A percentile compares a stretch with the other conserved stretches of the same genome.
Conservation (phyloP, 2,888 invertebrate species). For the Coecobrya sp. region DNA sequence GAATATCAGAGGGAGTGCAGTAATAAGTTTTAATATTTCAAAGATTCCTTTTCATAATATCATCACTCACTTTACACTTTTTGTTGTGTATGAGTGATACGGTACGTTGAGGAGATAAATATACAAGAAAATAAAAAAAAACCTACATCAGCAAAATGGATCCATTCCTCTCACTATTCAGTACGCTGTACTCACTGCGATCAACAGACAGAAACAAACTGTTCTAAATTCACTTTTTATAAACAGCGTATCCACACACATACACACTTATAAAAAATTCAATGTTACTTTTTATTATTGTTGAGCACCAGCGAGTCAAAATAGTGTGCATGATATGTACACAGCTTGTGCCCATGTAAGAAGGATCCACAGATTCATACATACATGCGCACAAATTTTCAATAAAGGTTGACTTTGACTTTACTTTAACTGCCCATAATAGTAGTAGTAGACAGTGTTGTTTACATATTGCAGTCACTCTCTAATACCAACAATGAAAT, state of each 20-base stretch:
- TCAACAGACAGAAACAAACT: conserved; percentile 68
- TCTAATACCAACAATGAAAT: conserved; percentile 44
- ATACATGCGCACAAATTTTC: conserved; percentile 28
- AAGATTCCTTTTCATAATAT: conserved; percentile 46
- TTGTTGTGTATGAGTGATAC: conserved; percentile 15
- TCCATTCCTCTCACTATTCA: conserved; percentile 6
- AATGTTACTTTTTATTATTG: conserved; percentile 61
- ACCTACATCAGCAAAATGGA: not conserved
- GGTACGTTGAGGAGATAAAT: not conserved
- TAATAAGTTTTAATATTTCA: not conserved
- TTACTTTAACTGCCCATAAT: conserved; percentile 19
- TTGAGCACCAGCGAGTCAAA: conserved; percentile 35
- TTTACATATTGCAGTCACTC: conserved; percentile 50
- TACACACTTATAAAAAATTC: conserved; percentile 42
- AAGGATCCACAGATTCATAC: not conserved
- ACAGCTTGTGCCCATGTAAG: not conserved
- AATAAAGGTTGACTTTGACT: conserved; percentile 50
- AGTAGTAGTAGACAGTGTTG: not conserved
- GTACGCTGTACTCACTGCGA: conserved; percentile 1
- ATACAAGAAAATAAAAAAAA: not conserved
- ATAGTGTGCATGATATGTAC: not conserved
- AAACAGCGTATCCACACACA: conserved; percentile 25
- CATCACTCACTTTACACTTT: conserved; percentile 30
- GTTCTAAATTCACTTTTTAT: conserved; percentile 64
- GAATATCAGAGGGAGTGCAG: not conserved